phyloP scores from a whole-genome alignment of 2,888 invertebrate species.

The Bimastos eiseni region DNA sequence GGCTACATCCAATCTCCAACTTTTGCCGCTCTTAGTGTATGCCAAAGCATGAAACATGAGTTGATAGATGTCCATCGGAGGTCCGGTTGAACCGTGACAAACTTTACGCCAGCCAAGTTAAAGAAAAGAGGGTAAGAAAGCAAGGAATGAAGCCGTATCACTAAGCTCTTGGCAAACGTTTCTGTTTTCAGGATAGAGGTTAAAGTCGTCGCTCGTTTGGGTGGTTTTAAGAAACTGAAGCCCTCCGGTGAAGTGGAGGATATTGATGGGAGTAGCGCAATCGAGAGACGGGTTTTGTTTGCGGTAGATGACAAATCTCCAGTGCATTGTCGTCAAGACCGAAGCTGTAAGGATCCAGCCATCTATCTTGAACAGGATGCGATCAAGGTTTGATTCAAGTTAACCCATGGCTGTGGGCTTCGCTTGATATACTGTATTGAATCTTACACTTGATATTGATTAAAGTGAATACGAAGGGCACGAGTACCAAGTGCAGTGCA shows the following conservation, averaged over 20 bases:
- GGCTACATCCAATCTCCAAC: too few relatives aligned
- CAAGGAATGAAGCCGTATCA: background rate
- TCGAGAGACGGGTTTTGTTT: background rate
- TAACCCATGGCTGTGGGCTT: background rate
- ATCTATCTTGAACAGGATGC: background rate
- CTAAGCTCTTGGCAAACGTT: background rate
- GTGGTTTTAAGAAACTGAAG: constrained; percentile 3
- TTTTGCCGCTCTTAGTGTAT: too few relatives aligned
- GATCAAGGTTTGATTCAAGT: background rate
- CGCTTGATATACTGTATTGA: background rate
- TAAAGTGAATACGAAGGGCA: too few relatives aligned
- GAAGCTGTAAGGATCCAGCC: background rate
- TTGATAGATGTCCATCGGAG: too few relatives aligned
- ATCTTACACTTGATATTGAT: background rate
- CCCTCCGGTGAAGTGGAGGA: background rate
- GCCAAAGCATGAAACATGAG: too few relatives aligned
- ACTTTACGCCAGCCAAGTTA: too few relatives aligned
- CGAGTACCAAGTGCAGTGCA: too few relatives aligned
- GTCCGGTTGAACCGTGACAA: too few relatives aligned
- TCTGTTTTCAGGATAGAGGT: background rate
- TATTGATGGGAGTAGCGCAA: background rate
- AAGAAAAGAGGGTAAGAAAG: too few relatives aligned
- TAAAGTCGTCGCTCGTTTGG: background rate
- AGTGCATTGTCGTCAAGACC: background rate
- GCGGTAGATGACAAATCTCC: background rate